These are phyloP conservation scores for Allygus modestus DNA, from an alignment of 2,888 invertebrate species.

Conservation along the genomic window DNA sequence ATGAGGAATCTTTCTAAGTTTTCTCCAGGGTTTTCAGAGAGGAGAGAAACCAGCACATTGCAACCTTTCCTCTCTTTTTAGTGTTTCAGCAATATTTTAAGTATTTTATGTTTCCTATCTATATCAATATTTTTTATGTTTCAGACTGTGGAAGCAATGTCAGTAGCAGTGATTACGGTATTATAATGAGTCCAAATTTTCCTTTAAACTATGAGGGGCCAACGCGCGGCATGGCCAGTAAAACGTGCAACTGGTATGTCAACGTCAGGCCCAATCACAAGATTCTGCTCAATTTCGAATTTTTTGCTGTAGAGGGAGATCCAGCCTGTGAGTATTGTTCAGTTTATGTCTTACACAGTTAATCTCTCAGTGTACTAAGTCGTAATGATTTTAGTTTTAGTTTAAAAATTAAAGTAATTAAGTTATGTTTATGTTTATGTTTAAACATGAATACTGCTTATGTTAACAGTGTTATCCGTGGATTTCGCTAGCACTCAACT, in stretches of 20 bases:
- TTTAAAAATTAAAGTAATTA: too few relatives aligned
- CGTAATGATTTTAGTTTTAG: too few relatives aligned
- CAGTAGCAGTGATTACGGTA: conserved; percentile 88
- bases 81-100: too few relatives aligned
- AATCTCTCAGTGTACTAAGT: background rate
- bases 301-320: conserved; percentile 96
- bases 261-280: conserved; percentile 90
- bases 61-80: too few relatives aligned
- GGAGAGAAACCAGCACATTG: too few relatives aligned
- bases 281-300: conserved; percentile 93
- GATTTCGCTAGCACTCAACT: too few relatives aligned
- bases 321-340: conserved; percentile 82
- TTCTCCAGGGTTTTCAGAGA: too few relatives aligned
- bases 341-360: background rate
- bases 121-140: conserved; percentile 67
- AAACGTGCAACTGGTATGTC: conserved; percentile 98
- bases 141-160: conserved; percentile 95
- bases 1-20: too few relatives aligned
- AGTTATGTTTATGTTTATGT: too few relatives aligned
- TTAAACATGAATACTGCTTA: too few relatives aligned
- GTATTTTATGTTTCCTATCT: too few relatives aligned
- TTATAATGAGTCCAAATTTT: conserved; percentile 93
- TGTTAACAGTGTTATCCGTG: too few relatives aligned
- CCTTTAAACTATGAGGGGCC: conserved; percentile 94
- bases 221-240: conserved; percentile 86